Percentiles rank a stretch among this genome's conserved stretches.
Conservation (phyloP, 2,888 invertebrate species). For the Drosophila kanekoi region DNA sequence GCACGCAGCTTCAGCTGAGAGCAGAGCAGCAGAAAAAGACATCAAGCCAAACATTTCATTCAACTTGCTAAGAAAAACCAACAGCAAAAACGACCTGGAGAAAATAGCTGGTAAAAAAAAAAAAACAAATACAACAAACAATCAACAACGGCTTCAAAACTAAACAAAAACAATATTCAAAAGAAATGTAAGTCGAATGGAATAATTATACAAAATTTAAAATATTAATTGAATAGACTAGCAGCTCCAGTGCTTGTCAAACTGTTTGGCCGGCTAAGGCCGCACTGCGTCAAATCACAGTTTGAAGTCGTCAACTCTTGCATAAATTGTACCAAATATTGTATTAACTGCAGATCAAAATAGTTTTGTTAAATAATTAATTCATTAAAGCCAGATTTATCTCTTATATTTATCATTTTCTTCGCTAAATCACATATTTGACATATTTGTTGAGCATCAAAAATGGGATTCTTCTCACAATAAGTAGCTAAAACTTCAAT, state of each 20-base stretch:
- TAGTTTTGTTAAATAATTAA: no score
- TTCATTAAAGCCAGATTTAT: no score
- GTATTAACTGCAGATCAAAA: no score
- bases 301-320: neutral
- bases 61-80: constrained; percentile 53
- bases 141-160: constrained; percentile 36
- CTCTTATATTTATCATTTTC: no score
- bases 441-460: no score
- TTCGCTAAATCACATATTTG: no score
- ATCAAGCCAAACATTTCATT: constrained; percentile 49
- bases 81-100: constrained; percentile 39
- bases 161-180: constrained; percentile 42
- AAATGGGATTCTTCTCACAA: no score
- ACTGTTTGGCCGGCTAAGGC: constrained; percentile 21
- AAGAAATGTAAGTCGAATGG: constrained; percentile 58
- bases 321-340: no score
- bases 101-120: constrained; percentile 63
- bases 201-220: constrained; percentile 14
- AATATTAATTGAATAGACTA: constrained; percentile 12
- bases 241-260: constrained; percentile 21
- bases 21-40: constrained; percentile 28
- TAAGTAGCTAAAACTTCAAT: no score
- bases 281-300: neutral
- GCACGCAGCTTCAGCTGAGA: constrained; percentile 59
- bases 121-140: constrained; percentile 24